phyloP scores from a whole-genome alignment of 2,888 invertebrate species.

The Brachyptera risi region DNA sequence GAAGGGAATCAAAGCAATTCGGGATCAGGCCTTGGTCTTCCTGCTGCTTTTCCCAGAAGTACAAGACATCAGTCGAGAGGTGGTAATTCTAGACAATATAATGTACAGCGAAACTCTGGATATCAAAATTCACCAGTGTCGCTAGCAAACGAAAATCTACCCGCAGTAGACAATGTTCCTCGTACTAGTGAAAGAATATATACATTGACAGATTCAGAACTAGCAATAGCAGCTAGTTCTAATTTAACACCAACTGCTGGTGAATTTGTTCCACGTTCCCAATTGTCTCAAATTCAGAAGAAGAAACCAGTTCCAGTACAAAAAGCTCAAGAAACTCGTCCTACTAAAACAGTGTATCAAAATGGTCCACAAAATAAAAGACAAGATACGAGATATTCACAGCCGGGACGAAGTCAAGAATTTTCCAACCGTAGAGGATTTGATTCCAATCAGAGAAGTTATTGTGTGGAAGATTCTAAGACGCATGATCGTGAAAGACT shows the following conservation, averaged over 20 bases:
- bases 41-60: conserved; percentile 6
- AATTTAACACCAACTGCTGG: conserved; percentile 54
- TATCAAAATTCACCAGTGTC: background rate
- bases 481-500: conserved; percentile 25
- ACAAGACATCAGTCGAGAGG: background rate
- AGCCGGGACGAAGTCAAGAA: background rate
- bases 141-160: background rate
- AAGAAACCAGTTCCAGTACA: background rate
- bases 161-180: background rate
- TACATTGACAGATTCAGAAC: conserved; percentile 13
- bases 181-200: background rate
- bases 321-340: background rate
- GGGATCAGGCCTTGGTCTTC: conserved; percentile 3
- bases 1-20: conserved; percentile 3
- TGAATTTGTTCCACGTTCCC: conserved; percentile 51
- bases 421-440: background rate
- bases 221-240: conserved; percentile 39
- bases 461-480: conserved; percentile 24
- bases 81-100: background rate
- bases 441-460: conserved; percentile 3
- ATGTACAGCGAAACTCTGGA: background rate
- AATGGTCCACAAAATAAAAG: background rate
- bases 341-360: background rate
- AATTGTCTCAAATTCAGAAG: background rate
- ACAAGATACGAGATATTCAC: background rate